Base-by-base conservation (phyloP, 2,797 vertebrate genomes). In the Hoplostethus atlanticus region DNA sequence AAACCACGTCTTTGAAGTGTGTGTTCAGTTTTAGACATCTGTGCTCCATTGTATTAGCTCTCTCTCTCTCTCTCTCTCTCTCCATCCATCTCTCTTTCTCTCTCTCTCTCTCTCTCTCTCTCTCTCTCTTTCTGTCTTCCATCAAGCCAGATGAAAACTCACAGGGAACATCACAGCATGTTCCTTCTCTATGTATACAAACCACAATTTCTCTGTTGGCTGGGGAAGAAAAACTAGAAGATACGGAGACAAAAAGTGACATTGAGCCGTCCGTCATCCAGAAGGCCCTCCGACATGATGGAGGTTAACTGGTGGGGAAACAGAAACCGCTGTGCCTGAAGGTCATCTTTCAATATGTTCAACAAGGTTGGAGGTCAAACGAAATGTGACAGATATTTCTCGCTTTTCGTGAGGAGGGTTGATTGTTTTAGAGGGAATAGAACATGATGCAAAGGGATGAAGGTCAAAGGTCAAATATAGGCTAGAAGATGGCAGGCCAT, bases 11-110 rank as follows among this genome's bases (percentile, higher is more conserved):
- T 81, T 71, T 80, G 80, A 81, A 72, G 79, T 77, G 68, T 59
- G 38, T 67, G 68, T 68, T 12, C 31, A 72, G 77, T 67, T 66
- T 42, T 63, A 65, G 80, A 73, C 76, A 87, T 91, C 84, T 86
- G 83, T 34, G 48, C 74, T 85, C 71, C 67, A 65, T 76, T 82
- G 77, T 72, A 68, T 83, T 48, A 74, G 61, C 64, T 44, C 55
- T 60, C 46, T 52, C n/a, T 53, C 17, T 55, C 50, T 12, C 12
- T 54, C 31, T 65, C 40, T n/a, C 10, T 54, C 58, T 51, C 34
- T 51, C 25, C 42, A 46, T 46, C 2, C 9, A 40, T 42, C 47
- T 17, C 40, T 46, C 64, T 31, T 52, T 64, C 50, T 65, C 52
- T 67, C 52, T 13, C 28, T 11, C 25, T 16, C 28, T 10, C 3